phyloP scores from a whole-genome alignment of 1,140 invertebrate species.

The Drepana arcuata region DNA sequence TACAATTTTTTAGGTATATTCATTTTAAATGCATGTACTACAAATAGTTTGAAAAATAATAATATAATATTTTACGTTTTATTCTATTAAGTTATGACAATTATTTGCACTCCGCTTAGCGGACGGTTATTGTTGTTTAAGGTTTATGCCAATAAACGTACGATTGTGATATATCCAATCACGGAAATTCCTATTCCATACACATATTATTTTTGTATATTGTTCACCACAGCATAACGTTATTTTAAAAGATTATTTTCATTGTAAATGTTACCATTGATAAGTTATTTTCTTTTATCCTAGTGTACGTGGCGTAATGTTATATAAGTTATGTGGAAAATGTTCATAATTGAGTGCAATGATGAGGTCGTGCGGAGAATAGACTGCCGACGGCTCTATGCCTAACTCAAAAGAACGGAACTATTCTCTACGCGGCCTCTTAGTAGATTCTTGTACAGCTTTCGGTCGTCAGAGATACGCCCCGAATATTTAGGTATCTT shows the following conservation, averaged over 20 bases:
- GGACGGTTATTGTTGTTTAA: slow-evolving; percentile 32
- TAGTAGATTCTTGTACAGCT: background rate
- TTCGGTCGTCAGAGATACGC: background rate
- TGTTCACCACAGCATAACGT: slow-evolving; percentile 32
- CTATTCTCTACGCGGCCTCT: background rate
- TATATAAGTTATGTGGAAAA: too few species aligned
- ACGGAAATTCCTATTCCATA: slow-evolving; percentile 60
- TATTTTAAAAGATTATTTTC: slow-evolving; percentile 45
- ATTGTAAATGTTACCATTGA: slow-evolving; percentile 70
- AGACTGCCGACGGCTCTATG: too few species aligned
- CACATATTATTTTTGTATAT: slow-evolving; percentile 59
- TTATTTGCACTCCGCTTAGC: slow-evolving; percentile 31
- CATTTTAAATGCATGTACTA: slow-evolving; percentile 31
- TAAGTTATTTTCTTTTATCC: slow-evolving; percentile 50
- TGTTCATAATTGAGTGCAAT: too few species aligned
- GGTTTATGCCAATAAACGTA: slow-evolving; percentile 30
- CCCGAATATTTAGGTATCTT: background rate
- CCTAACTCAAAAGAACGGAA: too few species aligned
- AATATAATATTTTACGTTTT: too few species aligned
- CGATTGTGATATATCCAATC: slow-evolving; percentile 61
- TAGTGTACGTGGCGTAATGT: slow-evolving; percentile 32
- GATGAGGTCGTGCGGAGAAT: too few species aligned
- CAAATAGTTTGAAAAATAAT: slow-evolving; percentile 8
- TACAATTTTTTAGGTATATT: slow-evolving; percentile 32
- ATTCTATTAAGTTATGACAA: slow-evolving; percentile 28